phyloP scores from a whole-genome alignment of 2,888 invertebrate species.

The Ctenicera cuprea region DNA sequence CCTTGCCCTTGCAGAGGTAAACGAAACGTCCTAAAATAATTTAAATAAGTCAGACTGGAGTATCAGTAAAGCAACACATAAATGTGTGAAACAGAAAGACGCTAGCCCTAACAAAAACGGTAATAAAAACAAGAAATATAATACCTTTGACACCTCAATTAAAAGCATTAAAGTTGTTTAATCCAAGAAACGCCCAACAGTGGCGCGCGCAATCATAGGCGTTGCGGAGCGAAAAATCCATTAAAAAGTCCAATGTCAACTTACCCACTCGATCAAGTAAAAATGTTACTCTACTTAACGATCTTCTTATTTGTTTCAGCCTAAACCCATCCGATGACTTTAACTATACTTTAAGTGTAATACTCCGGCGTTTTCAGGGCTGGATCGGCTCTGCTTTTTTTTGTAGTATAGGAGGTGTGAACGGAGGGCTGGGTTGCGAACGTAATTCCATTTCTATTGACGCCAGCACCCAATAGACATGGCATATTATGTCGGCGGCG shows the following conservation, averaged over 20 bases:
- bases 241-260: constrained; percentile 62
- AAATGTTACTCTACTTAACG: constrained; percentile 61
- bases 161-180: constrained; percentile 62
- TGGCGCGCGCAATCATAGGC: constrained; percentile 66
- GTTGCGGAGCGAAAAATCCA: constrained; percentile 56
- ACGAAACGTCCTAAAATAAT: background rate
- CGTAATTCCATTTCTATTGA: constrained; percentile 68
- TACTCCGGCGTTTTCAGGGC: constrained; percentile 63
- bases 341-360: constrained; percentile 67
- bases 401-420: constrained; percentile 63
- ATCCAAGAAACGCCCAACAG: constrained; percentile 58
- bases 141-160: constrained; percentile 65
- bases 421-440: constrained; percentile 62
- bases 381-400: constrained; percentile 58
- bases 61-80: background rate
- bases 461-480: constrained; percentile 62
- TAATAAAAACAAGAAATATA: constrained; percentile 62
- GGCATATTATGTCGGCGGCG: constrained; percentile 56
- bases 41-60: background rate
- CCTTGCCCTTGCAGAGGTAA: too few species aligned
- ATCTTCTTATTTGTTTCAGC: constrained; percentile 67
- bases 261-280: constrained; percentile 63
- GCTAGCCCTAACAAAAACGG: constrained; percentile 51
- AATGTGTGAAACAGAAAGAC: constrained; percentile 23
- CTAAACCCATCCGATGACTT: constrained; percentile 61